These are phyloP conservation scores for Petroica traversi DNA, from an alignment of 2,113 vertebrate genomes.

Conservation along the genomic window DNA sequence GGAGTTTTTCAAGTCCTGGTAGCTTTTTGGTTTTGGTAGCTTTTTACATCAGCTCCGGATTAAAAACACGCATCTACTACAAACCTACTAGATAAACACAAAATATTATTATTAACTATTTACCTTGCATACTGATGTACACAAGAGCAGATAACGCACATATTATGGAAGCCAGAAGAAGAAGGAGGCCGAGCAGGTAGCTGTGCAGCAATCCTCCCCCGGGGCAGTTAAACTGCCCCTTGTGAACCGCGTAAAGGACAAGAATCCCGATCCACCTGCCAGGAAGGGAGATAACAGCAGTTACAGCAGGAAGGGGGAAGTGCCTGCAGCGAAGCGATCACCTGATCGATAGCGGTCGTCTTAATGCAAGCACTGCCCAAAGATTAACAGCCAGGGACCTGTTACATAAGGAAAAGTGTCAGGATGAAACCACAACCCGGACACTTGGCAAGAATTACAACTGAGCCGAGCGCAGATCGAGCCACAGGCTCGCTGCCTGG, in stretches of 20 bases:
- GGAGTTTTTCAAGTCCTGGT: not conserved
- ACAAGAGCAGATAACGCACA: slow-evolving; percentile 82
- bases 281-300: not conserved
- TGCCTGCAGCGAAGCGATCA: rapidly evolving
- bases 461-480: rapidly evolving
- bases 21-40: no score
- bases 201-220: slow-evolving; percentile 81
- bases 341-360: rapidly evolving
- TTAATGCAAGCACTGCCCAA: rapidly evolving
- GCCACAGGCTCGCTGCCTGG: rapidly evolving
- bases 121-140: slow-evolving; percentile 92
- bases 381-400: not conserved
- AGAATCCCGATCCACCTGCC: slow-evolving; percentile 89
- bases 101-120: not conserved
- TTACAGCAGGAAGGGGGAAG: not conserved
- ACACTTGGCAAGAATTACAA: rapidly evolving
- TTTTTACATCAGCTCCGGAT: not conserved
- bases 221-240: slow-evolving; percentile 79
- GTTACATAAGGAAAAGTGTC: not conserved
- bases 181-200: slow-evolving; percentile 86
- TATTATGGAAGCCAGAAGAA: slow-evolving; percentile 86
- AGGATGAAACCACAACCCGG: rapidly evolving
- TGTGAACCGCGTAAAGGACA: slow-evolving; percentile 80
- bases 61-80: not conserved
- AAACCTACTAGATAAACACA: not conserved